Evolutionary conservation across 2,113 vertebrate genomes (phyloP).

Genomic region (Nerophis ophidion): DNA sequence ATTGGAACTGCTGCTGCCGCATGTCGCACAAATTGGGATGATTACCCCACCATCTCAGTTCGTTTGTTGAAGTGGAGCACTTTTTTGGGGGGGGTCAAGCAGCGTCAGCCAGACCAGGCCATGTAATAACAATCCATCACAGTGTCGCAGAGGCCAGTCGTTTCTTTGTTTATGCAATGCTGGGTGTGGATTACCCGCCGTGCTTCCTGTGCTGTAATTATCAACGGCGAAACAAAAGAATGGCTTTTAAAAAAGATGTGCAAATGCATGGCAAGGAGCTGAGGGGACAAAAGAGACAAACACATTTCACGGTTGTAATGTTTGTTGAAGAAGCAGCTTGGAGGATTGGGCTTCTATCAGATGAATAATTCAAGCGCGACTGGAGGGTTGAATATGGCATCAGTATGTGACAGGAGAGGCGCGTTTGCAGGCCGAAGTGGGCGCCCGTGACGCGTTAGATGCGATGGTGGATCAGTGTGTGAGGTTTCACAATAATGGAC

Average conservation of each 20-base stretch:
- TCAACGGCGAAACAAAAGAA: conserved; percentile 43
- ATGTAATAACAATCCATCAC: conserved; percentile 21
- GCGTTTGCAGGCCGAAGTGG: conserved; percentile 20
- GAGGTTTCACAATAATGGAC: background rate
- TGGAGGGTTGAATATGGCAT: conserved; percentile 37
- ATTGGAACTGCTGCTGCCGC: conserved; percentile 9
- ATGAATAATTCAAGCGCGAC: conserved; percentile 60
- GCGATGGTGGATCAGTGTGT: conserved; percentile 2
- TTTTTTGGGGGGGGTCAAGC: conserved; percentile 47
- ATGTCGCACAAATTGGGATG: conserved; percentile 52
- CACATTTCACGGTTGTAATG: conserved; percentile 31
- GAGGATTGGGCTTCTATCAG: conserved; percentile 41
- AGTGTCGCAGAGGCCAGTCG: conserved; percentile 25
- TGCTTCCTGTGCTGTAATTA: conserved; percentile 39
- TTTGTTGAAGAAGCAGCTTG: conserved; percentile 30
- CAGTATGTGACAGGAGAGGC: conserved; percentile 33
- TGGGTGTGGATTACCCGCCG: conserved; percentile 33
- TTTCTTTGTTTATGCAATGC: conserved; percentile 39
- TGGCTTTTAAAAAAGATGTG: conserved; percentile 35
- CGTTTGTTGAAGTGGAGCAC: conserved; percentile 49
- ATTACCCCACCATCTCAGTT: conserved; percentile 37
- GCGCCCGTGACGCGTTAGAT: conserved; percentile 24
- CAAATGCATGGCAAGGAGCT: conserved; percentile 17
- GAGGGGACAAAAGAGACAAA: conserved; percentile 37
- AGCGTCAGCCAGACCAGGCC: conserved; percentile 25